phyloP scores from a whole-genome alignment of 2,888 invertebrate species.

The Sphinx pinastri region DNA sequence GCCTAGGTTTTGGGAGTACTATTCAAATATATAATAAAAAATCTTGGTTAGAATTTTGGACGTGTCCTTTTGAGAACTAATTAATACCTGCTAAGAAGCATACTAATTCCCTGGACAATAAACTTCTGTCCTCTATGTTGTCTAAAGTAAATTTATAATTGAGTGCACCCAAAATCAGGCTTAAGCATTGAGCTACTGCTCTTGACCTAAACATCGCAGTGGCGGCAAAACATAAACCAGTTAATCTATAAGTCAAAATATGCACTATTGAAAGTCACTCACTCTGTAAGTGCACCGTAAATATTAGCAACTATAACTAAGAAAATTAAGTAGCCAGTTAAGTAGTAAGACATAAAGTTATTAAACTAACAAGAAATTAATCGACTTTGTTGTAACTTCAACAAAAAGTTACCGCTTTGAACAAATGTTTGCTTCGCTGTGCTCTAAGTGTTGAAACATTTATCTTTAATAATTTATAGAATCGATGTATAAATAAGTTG shows the following conservation, averaged over 20 bases:
- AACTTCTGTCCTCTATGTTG: no score
- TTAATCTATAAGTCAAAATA: background rate
- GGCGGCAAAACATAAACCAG: no score
- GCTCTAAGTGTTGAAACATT: slow-evolving; percentile 6
- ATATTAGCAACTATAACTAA: slow-evolving; percentile 15
- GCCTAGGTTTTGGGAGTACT: no score
- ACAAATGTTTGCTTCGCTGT: slow-evolving; percentile 36
- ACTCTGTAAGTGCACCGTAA: background rate
- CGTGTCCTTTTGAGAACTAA: no score
- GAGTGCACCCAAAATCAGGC: no score
- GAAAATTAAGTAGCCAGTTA: slow-evolving; percentile 13
- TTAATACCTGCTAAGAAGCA: no score
- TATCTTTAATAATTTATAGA: background rate
- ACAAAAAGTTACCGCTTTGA: slow-evolving; percentile 32
- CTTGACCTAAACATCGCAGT: no score
- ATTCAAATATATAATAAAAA: no score
- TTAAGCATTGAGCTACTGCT: no score
- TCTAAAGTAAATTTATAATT: no score
- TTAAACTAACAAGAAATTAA: slow-evolving; percentile 35
- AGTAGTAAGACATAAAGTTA: slow-evolving; percentile 27
- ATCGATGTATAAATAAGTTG: background rate
- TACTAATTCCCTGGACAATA: no score
- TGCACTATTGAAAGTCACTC: background rate
- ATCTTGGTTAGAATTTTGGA: no score
- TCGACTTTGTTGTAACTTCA: slow-evolving; percentile 33